Conservation (phyloP, 2,888 invertebrate species). For the Ernsta delagoae region DNA sequence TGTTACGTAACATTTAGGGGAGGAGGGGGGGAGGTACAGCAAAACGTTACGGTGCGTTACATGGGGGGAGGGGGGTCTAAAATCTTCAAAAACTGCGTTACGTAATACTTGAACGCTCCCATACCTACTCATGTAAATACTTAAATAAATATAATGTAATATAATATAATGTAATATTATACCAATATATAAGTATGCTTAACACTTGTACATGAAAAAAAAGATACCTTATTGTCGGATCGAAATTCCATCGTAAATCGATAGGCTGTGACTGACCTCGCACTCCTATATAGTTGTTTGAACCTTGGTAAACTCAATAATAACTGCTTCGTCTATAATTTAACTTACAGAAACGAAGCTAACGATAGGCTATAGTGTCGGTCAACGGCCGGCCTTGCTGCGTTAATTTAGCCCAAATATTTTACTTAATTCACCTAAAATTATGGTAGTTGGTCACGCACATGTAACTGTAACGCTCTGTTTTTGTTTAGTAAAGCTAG, state of each 20-base stretch:
- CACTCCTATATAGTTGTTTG: not conserved
- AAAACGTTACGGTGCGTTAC: too few species aligned
- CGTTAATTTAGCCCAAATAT: slow-evolving; percentile 51
- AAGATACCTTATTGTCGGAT: slow-evolving; percentile 30
- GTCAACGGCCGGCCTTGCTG: slow-evolving; percentile 71
- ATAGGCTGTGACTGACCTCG: not conserved
- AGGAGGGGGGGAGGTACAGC: too few species aligned
- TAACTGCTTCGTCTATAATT: slow-evolving; percentile 54
- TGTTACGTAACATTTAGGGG: too few species aligned
- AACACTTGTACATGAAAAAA: too few species aligned
- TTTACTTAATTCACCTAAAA: slow-evolving; percentile 67
- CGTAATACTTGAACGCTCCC: too few species aligned
- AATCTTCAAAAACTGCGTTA: too few species aligned
- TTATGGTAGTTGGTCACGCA: slow-evolving; percentile 72
- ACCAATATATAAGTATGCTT: too few species aligned
- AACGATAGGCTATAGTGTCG: slow-evolving; percentile 54
- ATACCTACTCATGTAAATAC: too few species aligned
- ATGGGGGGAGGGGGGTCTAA: too few species aligned
- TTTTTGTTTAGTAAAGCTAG: slow-evolving; percentile 30
- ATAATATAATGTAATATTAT: too few species aligned
- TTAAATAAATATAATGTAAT: too few species aligned
- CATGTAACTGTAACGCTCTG: slow-evolving; percentile 35
- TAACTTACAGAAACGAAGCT: slow-evolving; percentile 51
- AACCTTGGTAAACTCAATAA: slow-evolving; percentile 48
- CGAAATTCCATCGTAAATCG: not conserved